phyloP scores from a whole-genome alignment of 2,113 vertebrate genomes.

The Tetrao urogallus region DNA sequence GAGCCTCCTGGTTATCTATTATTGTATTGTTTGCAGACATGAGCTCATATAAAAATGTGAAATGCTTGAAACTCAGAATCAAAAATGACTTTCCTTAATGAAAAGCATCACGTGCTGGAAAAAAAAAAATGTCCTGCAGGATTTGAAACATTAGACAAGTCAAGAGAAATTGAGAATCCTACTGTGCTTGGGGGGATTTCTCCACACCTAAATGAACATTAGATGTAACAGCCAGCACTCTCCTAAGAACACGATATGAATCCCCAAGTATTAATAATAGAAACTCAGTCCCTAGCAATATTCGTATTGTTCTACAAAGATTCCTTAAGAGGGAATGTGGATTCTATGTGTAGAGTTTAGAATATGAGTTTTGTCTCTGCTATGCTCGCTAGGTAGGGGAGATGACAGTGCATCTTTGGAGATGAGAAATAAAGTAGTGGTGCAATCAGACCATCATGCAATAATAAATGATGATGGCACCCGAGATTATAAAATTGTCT shows the following conservation, averaged over 20 bases:
- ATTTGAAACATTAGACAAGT: neutral
- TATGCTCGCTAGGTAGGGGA: neutral
- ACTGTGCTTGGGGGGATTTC: neutral
- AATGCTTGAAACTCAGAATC: neutral
- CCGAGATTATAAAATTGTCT: constrained; percentile 9
- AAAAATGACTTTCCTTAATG: constrained; percentile 41
- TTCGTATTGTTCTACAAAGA: neutral
- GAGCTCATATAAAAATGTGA: neutral
- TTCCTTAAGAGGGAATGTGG: neutral
- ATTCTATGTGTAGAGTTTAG: neutral
- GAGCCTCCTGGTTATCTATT: neutral
- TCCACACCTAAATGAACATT: neutral
- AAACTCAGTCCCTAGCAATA: neutral
- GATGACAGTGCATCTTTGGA: neutral
- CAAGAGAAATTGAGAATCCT: constrained; percentile 10
- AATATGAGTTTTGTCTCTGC: neutral
- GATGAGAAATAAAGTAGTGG: constrained; percentile 4
- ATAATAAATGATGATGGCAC: constrained; percentile 25
- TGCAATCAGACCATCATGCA: neutral
- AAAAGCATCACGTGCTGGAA: constrained; percentile 26
- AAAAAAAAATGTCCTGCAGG: neutral
- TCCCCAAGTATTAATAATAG: neutral
- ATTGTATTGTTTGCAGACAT: neutral
- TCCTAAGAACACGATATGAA: neutral
- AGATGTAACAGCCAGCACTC: neutral